Conservation (phyloP, 2,888 invertebrate genomes). For the Epirrhoe tristata region DNA sequence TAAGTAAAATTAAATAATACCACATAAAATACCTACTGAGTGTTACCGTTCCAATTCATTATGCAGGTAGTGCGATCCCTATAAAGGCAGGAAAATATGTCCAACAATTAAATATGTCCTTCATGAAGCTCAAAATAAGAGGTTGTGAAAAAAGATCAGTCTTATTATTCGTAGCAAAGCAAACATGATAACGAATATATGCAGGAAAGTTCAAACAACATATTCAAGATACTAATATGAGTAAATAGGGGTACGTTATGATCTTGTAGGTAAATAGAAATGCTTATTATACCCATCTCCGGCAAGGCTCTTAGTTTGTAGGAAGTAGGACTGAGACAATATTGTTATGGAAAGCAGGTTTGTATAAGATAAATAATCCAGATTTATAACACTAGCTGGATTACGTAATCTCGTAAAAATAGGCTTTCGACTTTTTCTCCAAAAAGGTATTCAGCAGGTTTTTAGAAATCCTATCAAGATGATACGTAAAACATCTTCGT, state of each 20-base stretch:
- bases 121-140: too few species aligned
- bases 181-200: neutral
- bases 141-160: too few species aligned
- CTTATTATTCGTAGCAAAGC: neutral
- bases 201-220: neutral
- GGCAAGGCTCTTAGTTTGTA: constrained; percentile 3
- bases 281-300: neutral
- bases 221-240: neutral
- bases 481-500: too few species aligned
- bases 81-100: too few species aligned
- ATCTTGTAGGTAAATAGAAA: neutral
- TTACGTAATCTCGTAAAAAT: too few species aligned
- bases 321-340: neutral
- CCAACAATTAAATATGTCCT: too few species aligned
- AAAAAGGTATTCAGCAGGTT: too few species aligned
- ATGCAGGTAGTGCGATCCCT: too few species aligned
- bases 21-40: too few species aligned
- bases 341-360: neutral
- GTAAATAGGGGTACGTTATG: neutral
- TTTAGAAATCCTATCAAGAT: too few species aligned
- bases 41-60: too few species aligned
- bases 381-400: neutral
- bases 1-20: neutral
- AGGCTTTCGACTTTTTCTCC: too few species aligned
- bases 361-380: neutral